Percentiles rank a stretch among this genome's conserved stretches.
phyloP scores from a whole-genome alignment of 2,888 invertebrate species.

The Sinotaia quadrata region DNA sequence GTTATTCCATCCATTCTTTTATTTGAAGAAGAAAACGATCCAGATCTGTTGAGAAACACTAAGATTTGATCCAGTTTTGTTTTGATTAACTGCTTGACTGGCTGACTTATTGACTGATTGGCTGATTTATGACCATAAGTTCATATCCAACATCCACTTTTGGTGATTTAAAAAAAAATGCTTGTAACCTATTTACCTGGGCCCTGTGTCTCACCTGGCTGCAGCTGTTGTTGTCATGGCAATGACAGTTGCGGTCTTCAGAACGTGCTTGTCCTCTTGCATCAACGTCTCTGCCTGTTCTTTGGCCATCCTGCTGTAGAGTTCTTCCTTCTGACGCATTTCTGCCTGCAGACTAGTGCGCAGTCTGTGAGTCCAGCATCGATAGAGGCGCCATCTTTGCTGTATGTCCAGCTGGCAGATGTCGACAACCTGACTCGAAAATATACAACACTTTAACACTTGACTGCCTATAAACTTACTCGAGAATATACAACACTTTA shows the following conservation, averaged over 20 bases:
- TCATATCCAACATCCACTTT: too few relatives aligned
- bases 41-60: too few relatives aligned
- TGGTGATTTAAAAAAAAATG: too few relatives aligned
- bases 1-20: too few relatives aligned
- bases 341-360: constrained; percentile 33
- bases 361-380: constrained; percentile 61
- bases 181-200: too few relatives aligned
- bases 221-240: constrained; percentile 71
- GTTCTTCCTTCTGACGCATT: constrained; percentile 37
- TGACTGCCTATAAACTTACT: constrained; percentile 32
- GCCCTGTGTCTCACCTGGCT: constrained; percentile 56
- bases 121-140: too few relatives aligned
- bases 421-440: constrained; percentile 36
- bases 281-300: constrained; percentile 35
- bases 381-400: constrained; percentile 73
- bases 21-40: too few relatives aligned
- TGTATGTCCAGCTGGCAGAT: constrained; percentile 53
- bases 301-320: not conserved
- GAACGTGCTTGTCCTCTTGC: constrained; percentile 60
- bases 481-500: too few relatives aligned
- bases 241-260: constrained; percentile 58
- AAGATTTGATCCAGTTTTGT: too few relatives aligned
- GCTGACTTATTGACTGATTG: too few relatives aligned
- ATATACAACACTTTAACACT: constrained; percentile 39
- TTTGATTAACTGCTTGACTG: too few relatives aligned